phyloP scores from a whole-genome alignment of 2,888 invertebrate genomes.

The Pachydiplax longipennis region DNA sequence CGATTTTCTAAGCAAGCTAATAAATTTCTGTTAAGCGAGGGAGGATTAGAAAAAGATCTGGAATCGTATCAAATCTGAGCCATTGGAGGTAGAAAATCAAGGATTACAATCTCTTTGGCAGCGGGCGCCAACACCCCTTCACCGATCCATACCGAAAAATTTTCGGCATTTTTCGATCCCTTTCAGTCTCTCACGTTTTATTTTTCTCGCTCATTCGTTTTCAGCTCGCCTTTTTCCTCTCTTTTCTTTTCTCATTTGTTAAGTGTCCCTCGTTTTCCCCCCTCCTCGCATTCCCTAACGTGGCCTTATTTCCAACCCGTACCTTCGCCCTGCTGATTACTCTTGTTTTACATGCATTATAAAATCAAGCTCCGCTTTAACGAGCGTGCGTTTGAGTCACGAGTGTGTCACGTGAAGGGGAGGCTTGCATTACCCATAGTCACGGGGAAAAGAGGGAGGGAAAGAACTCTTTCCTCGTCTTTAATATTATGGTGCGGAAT shows the following conservation, averaged over 20 bases:
- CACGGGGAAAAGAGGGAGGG: background rate
- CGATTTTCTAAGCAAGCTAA: no score
- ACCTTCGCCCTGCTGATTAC: background rate
- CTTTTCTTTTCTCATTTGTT: background rate
- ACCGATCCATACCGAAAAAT: no score
- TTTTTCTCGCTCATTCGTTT: background rate
- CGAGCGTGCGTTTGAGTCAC: constrained; percentile 22
- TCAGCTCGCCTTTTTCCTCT: background rate
- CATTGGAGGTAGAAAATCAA: no score
- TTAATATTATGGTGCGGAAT: background rate
- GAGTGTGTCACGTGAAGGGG: background rate
- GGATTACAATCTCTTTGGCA: no score
- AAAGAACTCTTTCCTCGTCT: background rate
- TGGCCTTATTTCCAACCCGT: constrained; percentile 16
- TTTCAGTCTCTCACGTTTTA: background rate
- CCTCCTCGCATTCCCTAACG: background rate
- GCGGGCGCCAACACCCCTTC: no score
- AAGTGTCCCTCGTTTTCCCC: background rate
- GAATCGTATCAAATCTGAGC: no score
- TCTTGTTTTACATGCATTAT: constrained; percentile 29
- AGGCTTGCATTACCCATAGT: background rate
- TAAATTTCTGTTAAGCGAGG: no score
- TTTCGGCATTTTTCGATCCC: no score
- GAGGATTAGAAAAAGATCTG: no score
- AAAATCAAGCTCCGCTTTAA: constrained; percentile 15